Conservation (phyloP, 2,888 invertebrate species). For the Synanthedon vespiformis region DNA sequence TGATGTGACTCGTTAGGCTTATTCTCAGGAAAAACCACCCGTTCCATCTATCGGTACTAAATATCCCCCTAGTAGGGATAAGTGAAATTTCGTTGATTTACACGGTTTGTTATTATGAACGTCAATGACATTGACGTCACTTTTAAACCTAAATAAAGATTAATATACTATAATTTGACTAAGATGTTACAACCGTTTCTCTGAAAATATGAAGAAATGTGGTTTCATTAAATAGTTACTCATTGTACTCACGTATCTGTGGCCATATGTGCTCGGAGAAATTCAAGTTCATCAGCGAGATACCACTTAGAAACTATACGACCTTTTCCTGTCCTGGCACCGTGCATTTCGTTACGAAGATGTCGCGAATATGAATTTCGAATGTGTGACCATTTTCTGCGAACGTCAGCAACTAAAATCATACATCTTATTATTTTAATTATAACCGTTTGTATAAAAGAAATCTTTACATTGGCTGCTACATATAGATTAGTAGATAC, state of each 20-base stretch:
- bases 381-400: conserved; percentile 62
- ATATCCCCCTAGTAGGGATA: no score
- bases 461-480: background rate
- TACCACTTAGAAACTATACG: conserved; percentile 57
- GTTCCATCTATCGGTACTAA: no score
- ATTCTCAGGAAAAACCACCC: background rate
- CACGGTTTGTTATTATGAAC: no score
- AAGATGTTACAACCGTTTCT: background rate
- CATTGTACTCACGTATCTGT: conserved; percentile 53
- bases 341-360: conserved; percentile 59
- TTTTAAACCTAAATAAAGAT: no score
- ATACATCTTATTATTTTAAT: background rate
- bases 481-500: conserved; percentile 1
- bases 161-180: background rate
- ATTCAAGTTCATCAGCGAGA: conserved; percentile 58
- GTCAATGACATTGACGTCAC: no score
- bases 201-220: background rate
- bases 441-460: background rate
- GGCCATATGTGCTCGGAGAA: conserved; percentile 61
- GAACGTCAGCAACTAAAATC: conserved; percentile 47
- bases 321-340: conserved; percentile 56
- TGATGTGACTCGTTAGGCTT: background rate
- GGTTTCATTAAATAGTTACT: background rate
- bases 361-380: conserved; percentile 65
- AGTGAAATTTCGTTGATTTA: no score